Conservation (phyloP, 2,888 invertebrate genomes). For the Bellardia pandia region DNA sequence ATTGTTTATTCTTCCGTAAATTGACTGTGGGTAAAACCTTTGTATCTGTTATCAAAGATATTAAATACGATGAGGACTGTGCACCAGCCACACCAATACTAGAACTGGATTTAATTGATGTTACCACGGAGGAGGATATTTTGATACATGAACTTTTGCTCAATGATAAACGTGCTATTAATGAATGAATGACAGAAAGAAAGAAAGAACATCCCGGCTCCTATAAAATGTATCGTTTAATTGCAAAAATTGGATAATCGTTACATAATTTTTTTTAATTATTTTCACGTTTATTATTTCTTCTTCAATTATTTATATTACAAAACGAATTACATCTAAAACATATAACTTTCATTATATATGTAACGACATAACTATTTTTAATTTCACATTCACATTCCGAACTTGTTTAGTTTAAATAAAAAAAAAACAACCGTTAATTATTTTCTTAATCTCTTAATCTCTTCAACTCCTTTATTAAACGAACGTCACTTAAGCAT, state of each 20-base stretch:
- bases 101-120: conserved; percentile 89
- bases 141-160: conserved; percentile 88
- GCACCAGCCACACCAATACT: conserved; percentile 87
- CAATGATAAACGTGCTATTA: conserved; percentile 86
- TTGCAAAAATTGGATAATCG: neutral
- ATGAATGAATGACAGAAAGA: conserved; percentile 41
- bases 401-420: conserved; percentile 45
- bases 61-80: conserved; percentile 87
- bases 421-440: conserved; percentile 2
- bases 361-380: conserved; percentile 22
- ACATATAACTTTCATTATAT: conserved; percentile 40
- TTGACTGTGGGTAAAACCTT: conserved; percentile 89
- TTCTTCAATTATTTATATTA: conserved; percentile 16
- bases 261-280: conserved; percentile 1
- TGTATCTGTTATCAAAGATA: conserved; percentile 88
- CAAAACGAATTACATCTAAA: conserved; percentile 3
- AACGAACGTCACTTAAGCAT: conserved; percentile 35
- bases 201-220: neutral
- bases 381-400: conserved; percentile 61
- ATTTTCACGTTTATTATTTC: conserved; percentile 9
- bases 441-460: conserved; percentile 29
- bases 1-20: conserved; percentile 89
- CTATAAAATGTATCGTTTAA: neutral
- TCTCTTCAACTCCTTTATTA: neutral
- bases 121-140: conserved; percentile 88